Conservation (phyloP, 2,888 invertebrate genomes). For the Unio delphinus region DNA sequence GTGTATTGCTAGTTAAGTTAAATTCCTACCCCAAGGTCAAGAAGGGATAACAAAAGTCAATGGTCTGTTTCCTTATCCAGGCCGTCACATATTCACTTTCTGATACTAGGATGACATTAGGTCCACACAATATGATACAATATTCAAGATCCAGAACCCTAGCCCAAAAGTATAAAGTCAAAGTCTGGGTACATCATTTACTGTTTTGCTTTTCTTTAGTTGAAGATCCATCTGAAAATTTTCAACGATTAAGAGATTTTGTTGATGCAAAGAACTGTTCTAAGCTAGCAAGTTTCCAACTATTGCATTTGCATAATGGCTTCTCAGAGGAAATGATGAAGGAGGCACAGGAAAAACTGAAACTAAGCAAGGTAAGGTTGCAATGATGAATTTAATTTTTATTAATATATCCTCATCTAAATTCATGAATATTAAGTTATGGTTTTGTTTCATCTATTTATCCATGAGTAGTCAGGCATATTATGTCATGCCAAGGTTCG, state of each 20-base stretch:
- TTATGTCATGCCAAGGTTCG: too few relatives aligned
- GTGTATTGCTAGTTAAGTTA: too few relatives aligned
- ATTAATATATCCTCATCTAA: too few relatives aligned
- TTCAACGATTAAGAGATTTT: slow-evolving; percentile 90
- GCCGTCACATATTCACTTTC: too few relatives aligned
- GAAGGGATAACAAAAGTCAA: too few relatives aligned
- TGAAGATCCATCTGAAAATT: slow-evolving; percentile 94
- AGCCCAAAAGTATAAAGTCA: background rate
- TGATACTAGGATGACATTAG: too few relatives aligned
- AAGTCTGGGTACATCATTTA: background rate
- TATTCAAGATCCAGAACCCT: background rate
- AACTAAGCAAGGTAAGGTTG: slow-evolving; percentile 76
- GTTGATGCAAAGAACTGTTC: slow-evolving; percentile 86
- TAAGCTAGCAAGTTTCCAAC: slow-evolving; percentile 80
- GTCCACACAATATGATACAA: background rate
- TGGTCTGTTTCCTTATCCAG: too few relatives aligned
- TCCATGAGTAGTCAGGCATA: too few relatives aligned
- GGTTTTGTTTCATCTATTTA: too few relatives aligned
- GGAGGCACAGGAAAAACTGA: slow-evolving; percentile 82
- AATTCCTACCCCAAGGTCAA: too few relatives aligned
- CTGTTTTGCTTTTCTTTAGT: slow-evolving; percentile 75
- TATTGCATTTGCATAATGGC: slow-evolving; percentile 80
- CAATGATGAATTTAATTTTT: too few relatives aligned
- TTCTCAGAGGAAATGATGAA: slow-evolving; percentile 83
- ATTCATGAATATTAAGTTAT: too few relatives aligned